These are phyloP conservation scores for Caerostris darwini DNA, from an alignment of 1,140 invertebrate species.

Conservation along the genomic window DNA sequence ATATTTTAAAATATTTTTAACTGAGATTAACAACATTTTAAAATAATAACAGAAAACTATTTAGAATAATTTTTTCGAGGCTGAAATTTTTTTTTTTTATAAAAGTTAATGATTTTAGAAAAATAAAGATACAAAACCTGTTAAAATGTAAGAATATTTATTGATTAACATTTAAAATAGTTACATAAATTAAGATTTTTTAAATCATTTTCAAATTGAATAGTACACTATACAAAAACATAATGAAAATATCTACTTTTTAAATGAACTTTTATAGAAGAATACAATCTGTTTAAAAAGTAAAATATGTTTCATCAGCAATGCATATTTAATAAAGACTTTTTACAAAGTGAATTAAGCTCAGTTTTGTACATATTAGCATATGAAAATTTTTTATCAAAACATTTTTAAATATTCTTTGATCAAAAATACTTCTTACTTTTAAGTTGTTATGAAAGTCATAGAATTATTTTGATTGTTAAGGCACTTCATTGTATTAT, in stretches of 20 bases:
- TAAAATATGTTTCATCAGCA: background rate
- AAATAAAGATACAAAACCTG: background rate
- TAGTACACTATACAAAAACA: too few relatives aligned
- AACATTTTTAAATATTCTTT: background rate
- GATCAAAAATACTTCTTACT: background rate
- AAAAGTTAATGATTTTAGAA: background rate
- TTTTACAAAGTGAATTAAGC: background rate
- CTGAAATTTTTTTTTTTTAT: too few relatives aligned
- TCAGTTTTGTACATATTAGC: background rate
- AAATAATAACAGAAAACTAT: background rate
- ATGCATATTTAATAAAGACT: background rate
- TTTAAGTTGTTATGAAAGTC: background rate
- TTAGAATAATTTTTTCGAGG: too few relatives aligned
- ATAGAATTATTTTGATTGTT: background rate
- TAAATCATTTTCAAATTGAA: background rate
- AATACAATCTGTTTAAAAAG: background rate
- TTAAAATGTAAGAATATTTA: slow-evolving; percentile 15
- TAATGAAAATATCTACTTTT: too few relatives aligned
- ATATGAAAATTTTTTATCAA: background rate
- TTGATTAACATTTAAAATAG: background rate
- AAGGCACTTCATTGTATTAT: slow-evolving; percentile 1
- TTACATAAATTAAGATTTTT: background rate
- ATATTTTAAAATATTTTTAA: too few relatives aligned
- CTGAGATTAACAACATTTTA: background rate
- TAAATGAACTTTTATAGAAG: background rate